Conservation (phyloP, 2,113 vertebrate genomes). For the Phaethon lepturus region DNA sequence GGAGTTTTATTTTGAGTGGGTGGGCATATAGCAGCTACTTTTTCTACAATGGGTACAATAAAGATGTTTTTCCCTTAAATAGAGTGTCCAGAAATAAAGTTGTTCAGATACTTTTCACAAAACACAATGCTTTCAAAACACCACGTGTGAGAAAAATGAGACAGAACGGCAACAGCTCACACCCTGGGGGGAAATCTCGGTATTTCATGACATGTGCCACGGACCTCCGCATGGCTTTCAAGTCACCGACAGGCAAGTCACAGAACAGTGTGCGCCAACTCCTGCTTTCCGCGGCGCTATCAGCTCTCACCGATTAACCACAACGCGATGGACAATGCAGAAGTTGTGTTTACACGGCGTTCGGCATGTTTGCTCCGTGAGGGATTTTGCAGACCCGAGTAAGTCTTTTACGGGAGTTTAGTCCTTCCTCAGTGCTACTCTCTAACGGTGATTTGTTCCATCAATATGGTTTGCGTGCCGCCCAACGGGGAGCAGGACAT, state of each 20-base stretch:
- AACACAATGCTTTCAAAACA: not conserved
- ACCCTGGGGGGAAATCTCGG: not conserved
- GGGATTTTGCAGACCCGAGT: not conserved
- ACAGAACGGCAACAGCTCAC: not conserved
- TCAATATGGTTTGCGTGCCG: fast-evolving
- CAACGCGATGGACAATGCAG: fast-evolving
- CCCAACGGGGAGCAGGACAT: fast-evolving
- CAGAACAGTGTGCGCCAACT: fast-evolving
- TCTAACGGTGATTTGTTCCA: not conserved
- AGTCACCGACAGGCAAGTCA: not conserved
- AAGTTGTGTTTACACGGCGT: fast-evolving
- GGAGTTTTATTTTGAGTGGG: not conserved
- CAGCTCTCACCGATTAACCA: fast-evolving
- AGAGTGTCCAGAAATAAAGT: not conserved
- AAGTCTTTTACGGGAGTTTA: not conserved
- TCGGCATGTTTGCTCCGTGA: not conserved
- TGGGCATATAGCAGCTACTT: not conserved
- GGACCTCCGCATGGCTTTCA: fast-evolving
- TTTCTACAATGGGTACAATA: not conserved
- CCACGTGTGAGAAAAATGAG: not conserved
- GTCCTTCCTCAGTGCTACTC: not conserved
- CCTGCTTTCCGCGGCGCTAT: not conserved
- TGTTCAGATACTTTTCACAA: not conserved
- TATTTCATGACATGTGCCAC: not conserved
- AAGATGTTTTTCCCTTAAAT: not conserved